phyloP scores from a whole-genome alignment of 2,888 invertebrate genomes.

The Silvanus unidentatus region DNA sequence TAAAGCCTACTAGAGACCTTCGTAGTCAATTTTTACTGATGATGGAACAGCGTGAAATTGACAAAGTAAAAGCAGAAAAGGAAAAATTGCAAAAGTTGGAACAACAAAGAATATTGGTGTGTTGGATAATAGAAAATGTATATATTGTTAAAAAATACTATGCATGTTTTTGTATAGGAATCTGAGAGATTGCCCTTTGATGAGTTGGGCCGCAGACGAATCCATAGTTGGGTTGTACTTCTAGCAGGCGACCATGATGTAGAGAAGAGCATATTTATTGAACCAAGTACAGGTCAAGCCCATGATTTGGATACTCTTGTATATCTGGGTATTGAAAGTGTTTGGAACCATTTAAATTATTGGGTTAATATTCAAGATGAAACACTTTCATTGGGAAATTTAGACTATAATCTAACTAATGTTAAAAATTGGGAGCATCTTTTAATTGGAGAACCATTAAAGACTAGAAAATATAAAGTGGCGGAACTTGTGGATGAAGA shows the following conservation, averaged over 20 bases:
- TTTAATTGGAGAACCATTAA: constrained; percentile 62
- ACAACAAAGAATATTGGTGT: constrained; percentile 28
- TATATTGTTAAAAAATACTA: not conserved
- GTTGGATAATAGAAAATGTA: not conserved
- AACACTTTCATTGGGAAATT: constrained; percentile 37
- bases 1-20: constrained; percentile 52
- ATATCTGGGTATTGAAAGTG: constrained; percentile 73
- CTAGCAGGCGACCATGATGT: constrained; percentile 55
- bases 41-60: constrained; percentile 48
- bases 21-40: constrained; percentile 53
- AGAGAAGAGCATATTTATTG: constrained; percentile 69
- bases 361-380: constrained; percentile 64
- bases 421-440: constrained; percentile 66
- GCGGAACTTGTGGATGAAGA: constrained; percentile 50
- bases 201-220: constrained; percentile 59
- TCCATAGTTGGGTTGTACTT: constrained; percentile 82
- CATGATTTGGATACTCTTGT: constrained; percentile 53
- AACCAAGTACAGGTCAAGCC: constrained; percentile 71
- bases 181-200: constrained; percentile 61
- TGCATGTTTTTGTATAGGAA: constrained; percentile 47
- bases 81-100: constrained; percentile 35
- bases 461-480: constrained; percentile 39
- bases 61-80: constrained; percentile 39
- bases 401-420: constrained; percentile 60
- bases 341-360: constrained; percentile 85